Base-by-base conservation (phyloP, 1,140 invertebrate genomes). In the Camponotus vicinus region DNA sequence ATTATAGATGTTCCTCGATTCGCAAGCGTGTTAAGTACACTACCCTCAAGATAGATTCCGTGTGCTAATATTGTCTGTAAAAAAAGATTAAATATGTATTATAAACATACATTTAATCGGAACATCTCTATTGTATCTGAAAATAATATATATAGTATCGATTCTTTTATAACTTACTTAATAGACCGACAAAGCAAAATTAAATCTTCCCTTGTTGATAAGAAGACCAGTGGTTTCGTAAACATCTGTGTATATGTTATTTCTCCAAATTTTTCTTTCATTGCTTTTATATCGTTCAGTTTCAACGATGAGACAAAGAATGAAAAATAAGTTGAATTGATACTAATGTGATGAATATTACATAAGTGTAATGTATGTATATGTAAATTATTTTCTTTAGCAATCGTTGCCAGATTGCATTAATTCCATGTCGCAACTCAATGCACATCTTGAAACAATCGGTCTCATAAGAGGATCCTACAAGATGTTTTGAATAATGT, bases 361-460 rank as follows among this genome's bases (percentile, higher is more conserved):
- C 1, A 6, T 27, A 15, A 80, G 2, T 15, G 15, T 66, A 55
- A 40, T 57, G 18, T 76, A 73, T 98, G 98, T 91, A 99, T 97
- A 88, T 96, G 96, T 75, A 98, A 94, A 92, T 97, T 91, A 89
- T 97, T 96, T 91, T 96, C 95, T 83, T 95, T 94, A 2, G 98
- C 97, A 18, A 99, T 94, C 69, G 96, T 88, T 15, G 96, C 97
- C 42, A 99, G 94, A 45, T 95, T 93, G 96, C 95, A 99, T 96
- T 6, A 98, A 95, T 45, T 97, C 94, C 92, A 96, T 95, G 86
- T 97, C 96, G 94, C 98, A 98, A 87, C 97, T 97, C 5, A 98
- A 92, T 21, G 98, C 98, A 96, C 99, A 99, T 91, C 98, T 95
- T 64, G 98, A 98, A 63, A 99, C 97, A 15, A 98, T 96, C 0